A percentile compares a stretch with the other conserved stretches of the same genome.
Conservation (phyloP, 2,888 invertebrate species). For the Morpho helenor region DNA sequence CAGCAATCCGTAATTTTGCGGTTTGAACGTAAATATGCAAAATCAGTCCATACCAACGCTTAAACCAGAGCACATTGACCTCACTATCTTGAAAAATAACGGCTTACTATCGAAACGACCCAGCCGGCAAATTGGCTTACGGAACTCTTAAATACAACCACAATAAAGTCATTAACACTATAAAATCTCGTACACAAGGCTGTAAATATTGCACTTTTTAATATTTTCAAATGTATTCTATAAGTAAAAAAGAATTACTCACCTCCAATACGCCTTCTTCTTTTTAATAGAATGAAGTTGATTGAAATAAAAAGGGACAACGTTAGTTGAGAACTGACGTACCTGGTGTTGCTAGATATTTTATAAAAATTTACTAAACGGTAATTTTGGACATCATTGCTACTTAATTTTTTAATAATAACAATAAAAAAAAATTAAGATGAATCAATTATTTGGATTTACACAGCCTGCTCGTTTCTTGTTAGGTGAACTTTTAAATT, state of each 20-base stretch:
- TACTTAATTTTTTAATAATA: no score
- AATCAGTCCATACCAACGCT: slow-evolving; percentile 42
- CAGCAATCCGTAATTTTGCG: slow-evolving; percentile 30
- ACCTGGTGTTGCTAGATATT: slow-evolving; percentile 17
- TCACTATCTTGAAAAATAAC: slow-evolving; percentile 73
- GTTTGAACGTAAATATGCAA: slow-evolving; percentile 37
- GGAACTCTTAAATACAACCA: slow-evolving; percentile 24
- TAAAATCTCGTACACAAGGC: not conserved
- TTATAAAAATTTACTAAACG: not conserved
- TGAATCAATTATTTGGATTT: no score
- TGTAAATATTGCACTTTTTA: not conserved
- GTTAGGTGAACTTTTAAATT: no score
- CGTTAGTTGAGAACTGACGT: slow-evolving; percentile 15
- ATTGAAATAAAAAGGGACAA: slow-evolving; percentile 34
- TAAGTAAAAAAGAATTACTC: slow-evolving; percentile 49
- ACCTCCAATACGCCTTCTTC: slow-evolving; percentile 55
- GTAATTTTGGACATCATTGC: no score
- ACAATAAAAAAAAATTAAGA: no score
- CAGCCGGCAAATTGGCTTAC: slow-evolving; percentile 32
- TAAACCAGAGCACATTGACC: slow-evolving; percentile 63
- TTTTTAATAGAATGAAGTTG: slow-evolving; percentile 52
- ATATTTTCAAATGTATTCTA: not conserved
- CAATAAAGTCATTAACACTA: not conserved
- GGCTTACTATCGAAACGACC: slow-evolving; percentile 41
- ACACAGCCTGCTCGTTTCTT: no score